These are phyloP conservation scores for Syngnathus scovelli DNA, from an alignment of 2,113 vertebrate genomes.

Conservation along the genomic window DNA sequence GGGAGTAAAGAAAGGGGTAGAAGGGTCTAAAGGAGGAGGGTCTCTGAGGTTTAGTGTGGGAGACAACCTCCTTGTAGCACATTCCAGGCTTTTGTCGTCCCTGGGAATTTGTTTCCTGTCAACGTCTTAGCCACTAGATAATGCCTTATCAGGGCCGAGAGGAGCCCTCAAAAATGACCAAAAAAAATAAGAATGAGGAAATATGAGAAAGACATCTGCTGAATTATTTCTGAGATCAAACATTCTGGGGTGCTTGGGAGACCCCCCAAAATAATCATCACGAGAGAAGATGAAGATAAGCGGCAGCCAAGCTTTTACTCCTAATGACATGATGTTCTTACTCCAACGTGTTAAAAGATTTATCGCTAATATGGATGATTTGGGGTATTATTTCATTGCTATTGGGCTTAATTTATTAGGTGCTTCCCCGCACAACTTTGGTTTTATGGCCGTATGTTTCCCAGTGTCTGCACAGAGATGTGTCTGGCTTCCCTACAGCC, in stretches of 20 bases:
- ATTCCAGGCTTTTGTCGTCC: slow-evolving; percentile 69
- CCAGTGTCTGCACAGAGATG: slow-evolving; percentile 49
- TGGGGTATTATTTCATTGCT: slow-evolving; percentile 57
- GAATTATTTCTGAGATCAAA: slow-evolving; percentile 28
- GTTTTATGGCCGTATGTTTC: slow-evolving; percentile 56
- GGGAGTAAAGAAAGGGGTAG: slow-evolving; percentile 17
- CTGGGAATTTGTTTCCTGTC: slow-evolving; percentile 68
- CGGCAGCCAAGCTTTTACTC: slow-evolving; percentile 28
- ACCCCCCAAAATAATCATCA: slow-evolving; percentile 22
- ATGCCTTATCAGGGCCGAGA: slow-evolving; percentile 58
- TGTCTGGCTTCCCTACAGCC: slow-evolving; percentile 56
- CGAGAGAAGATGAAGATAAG: slow-evolving; percentile 16
- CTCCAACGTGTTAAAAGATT: slow-evolving; percentile 47
- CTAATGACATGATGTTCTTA: slow-evolving; percentile 22
- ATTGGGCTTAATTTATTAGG: slow-evolving; percentile 64
- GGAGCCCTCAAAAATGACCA: slow-evolving; percentile 23
- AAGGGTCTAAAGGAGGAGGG: slow-evolving; percentile 17
- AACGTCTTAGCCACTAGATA: slow-evolving; percentile 63
- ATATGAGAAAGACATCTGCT: slow-evolving; percentile 52
- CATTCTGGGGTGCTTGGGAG: slow-evolving; percentile 7
- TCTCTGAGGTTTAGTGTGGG: slow-evolving; percentile 50
- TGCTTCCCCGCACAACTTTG: slow-evolving; percentile 47
- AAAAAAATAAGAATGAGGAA: slow-evolving; percentile 49
- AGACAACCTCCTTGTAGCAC: slow-evolving; percentile 59
- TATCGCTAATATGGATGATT: slow-evolving; percentile 43